These are phyloP conservation scores for Mayetiola destructor DNA, from an alignment of 2,888 invertebrate species.

Conservation along the genomic window DNA sequence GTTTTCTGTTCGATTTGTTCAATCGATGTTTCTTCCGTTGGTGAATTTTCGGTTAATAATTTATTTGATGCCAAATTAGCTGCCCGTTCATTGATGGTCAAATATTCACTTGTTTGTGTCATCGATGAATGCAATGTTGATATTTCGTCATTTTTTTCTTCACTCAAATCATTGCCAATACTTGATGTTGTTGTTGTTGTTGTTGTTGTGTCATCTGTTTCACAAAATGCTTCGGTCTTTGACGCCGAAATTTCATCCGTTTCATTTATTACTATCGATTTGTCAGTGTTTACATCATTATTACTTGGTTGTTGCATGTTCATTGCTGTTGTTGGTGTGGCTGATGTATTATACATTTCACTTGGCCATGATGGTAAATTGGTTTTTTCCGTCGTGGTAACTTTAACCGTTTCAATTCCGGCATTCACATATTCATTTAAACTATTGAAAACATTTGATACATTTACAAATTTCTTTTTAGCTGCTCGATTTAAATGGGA, in stretches of 20 bases:
- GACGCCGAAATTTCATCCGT: not conserved
- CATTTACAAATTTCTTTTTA: conserved; percentile 34
- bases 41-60: no score
- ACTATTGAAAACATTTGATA: conserved; percentile 46
- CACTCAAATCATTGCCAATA: no score
- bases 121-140: no score
- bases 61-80: no score
- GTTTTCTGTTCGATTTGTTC: no score
- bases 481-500: conserved; percentile 23
- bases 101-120: no score
- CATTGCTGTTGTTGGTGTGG: not conserved
- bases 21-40: no score
- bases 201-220: not conserved
- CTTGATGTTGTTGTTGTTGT: not conserved
- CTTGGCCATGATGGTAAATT: not conserved
- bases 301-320: no score
- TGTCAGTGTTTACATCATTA: not conserved
- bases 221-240: not conserved
- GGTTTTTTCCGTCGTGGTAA: conserved; percentile 7
- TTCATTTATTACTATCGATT: not conserved
- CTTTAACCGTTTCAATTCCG: conserved; percentile 23
- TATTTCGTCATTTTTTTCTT: no score
- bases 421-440: conserved; percentile 46
- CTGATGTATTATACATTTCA: not conserved
- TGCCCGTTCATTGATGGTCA: no score